Percentiles rank a stretch among this genome's conserved stretches.
phyloP scores from a whole-genome alignment of 1,140 invertebrate species.

The Scaptomyza graminum region DNA sequence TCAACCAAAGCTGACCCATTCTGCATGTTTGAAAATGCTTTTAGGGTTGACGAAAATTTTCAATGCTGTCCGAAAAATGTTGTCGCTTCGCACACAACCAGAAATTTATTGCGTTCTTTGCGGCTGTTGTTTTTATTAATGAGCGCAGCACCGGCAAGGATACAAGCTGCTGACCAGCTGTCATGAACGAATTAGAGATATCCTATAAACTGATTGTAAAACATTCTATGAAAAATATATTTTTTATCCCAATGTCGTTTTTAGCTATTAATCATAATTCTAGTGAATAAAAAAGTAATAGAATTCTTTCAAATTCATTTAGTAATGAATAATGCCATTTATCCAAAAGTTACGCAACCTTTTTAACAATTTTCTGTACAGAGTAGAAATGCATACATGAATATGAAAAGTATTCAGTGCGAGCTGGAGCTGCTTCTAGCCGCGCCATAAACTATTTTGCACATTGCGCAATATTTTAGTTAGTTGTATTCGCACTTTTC shows the following conservation, averaged over 20 bases:
- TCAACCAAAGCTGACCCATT: background rate
- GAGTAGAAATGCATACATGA: conserved; percentile 47
- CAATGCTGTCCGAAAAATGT: conserved; percentile 47
- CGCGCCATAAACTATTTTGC: conserved; percentile 77
- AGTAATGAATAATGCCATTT: too few relatives aligned
- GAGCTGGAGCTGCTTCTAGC: conserved; percentile 49
- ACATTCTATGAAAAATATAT: too few relatives aligned
- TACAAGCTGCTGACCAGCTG: background rate
- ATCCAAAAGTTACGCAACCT: too few relatives aligned
- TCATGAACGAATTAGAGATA: background rate
- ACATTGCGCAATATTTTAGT: conserved; percentile 77
- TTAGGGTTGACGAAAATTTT: conserved; percentile 20
- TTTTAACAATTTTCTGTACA: background rate
- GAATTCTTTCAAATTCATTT: too few relatives aligned
- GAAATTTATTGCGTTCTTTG: conserved; percentile 75
- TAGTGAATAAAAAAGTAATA: too few relatives aligned
- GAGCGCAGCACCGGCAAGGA: conserved; percentile 44
- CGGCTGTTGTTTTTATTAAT: conserved; percentile 77
- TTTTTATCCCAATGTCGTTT: too few relatives aligned
- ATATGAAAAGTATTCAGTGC: conserved; percentile 51
- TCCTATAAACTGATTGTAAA: background rate
- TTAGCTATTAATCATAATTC: too few relatives aligned
- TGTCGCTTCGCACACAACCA: conserved; percentile 46
- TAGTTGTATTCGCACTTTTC: conserved; percentile 65
- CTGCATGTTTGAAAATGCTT: conserved; percentile 6